Evolutionary conservation across 2,797 vertebrate genomes (phyloP).

Genomic region (Arnoldichthys spilopterus): DNA sequence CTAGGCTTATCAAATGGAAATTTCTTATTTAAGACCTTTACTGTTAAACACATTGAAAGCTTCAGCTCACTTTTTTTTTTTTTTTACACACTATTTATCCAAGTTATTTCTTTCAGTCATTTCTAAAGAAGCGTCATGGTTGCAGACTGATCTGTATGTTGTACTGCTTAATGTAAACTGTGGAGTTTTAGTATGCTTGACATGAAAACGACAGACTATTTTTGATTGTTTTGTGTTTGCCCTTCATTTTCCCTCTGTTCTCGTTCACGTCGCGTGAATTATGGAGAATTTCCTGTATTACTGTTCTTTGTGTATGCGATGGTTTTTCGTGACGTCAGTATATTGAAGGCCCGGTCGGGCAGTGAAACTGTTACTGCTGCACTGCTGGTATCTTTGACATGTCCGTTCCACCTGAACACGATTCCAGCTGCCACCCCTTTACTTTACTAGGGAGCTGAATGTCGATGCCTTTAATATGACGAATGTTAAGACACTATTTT

Average conservation of each 20-base stretch:
- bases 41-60: conserved; percentile 45
- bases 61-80: conserved; percentile 42
- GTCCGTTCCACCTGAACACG: conserved; percentile 75
- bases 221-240: conserved; percentile 75
- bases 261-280: conserved; percentile 87
- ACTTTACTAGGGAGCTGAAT: conserved; percentile 73
- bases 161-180: conserved; percentile 88
- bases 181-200: conserved; percentile 83
- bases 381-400: conserved; percentile 86
- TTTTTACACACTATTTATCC: conserved; percentile 39
- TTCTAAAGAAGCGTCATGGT: conserved; percentile 48
- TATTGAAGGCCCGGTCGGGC: conserved; percentile 86
- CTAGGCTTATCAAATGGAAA: conserved; percentile 43
- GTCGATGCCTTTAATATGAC: conserved; percentile 71
- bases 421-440: conserved; percentile 66
- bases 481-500: conserved; percentile 71
- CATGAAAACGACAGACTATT: conserved; percentile 76
- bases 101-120: conserved; percentile 16
- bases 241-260: conserved; percentile 85
- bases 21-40: conserved; percentile 42
- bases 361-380: conserved; percentile 91
- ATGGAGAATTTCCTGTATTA: conserved; percentile 85
- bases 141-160: conserved; percentile 70
- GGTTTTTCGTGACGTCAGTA: conserved; percentile 85
- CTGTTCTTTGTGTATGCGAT: conserved; percentile 86